phyloP scores from a whole-genome alignment of 2,113 vertebrate genomes.

The Shinisaurus crocodilurus region DNA sequence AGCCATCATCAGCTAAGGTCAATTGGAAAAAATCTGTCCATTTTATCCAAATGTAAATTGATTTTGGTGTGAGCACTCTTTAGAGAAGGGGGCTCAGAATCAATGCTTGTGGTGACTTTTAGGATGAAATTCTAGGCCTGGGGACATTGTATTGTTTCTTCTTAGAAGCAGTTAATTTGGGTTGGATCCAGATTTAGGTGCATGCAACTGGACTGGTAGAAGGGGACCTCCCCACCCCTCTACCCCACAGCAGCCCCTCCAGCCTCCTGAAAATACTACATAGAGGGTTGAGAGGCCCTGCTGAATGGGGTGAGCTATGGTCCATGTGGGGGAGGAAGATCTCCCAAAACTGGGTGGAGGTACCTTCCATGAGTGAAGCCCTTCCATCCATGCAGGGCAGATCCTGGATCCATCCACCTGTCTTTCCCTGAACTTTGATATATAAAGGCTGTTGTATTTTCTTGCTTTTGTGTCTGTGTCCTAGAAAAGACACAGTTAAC shows the following conservation, averaged over 20 bases:
- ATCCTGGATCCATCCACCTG: background rate
- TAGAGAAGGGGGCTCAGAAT: background rate
- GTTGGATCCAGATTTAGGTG: too few species aligned
- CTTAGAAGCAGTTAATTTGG: background rate
- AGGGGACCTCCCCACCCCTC: too few species aligned
- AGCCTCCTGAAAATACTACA: too few species aligned
- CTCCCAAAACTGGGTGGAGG: too few species aligned
- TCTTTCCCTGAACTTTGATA: background rate
- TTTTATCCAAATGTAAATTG: background rate
- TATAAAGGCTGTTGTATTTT: background rate
- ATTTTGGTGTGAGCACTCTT: background rate
- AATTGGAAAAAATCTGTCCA: background rate
- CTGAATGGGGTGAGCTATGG: too few species aligned
- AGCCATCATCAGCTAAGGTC: background rate
- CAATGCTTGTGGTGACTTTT: background rate
- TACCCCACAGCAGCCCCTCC: too few species aligned
- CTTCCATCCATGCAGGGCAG: too few species aligned
- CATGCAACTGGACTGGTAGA: too few species aligned
- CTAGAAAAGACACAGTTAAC: background rate
- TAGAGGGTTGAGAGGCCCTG: too few species aligned
- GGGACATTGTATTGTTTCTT: background rate
- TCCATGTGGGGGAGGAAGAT: too few species aligned
- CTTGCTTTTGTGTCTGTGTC: background rate
- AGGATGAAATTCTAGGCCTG: background rate
- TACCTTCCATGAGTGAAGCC: too few species aligned